phyloP scores from a whole-genome alignment of 2,113 vertebrate species.

The Pyxicephalus adspersus region DNA sequence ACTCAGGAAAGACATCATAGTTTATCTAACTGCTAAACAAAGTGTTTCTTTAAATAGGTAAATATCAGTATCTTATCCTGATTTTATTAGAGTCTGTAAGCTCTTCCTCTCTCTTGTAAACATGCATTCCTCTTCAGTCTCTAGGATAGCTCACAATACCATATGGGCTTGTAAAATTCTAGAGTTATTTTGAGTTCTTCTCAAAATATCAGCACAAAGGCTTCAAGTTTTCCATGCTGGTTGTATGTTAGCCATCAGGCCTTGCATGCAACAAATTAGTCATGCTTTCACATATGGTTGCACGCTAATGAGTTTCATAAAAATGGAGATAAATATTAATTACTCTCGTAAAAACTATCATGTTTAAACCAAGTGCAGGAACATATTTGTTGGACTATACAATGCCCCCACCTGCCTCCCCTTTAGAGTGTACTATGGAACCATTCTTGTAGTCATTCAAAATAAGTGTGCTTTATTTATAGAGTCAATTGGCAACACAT shows the following conservation, averaged over 20 bases:
- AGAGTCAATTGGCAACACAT: conserved; percentile 23
- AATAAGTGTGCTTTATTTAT: conserved; percentile 43
- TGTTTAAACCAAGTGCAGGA: conserved; percentile 31
- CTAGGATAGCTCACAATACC: not conserved
- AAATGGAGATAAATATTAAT: conserved; percentile 49
- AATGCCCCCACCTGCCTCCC: not conserved
- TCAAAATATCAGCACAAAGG: conserved; percentile 20
- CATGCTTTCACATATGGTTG: conserved; percentile 34
- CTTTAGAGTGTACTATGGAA: not conserved
- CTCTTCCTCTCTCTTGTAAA: not conserved
- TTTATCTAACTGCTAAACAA: no score
- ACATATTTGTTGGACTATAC: conserved; percentile 26
- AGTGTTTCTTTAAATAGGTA: not conserved
- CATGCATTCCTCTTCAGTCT: not conserved
- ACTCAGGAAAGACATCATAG: no score
- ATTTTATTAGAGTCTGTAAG: not conserved
- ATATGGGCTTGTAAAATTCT: conserved; percentile 12
- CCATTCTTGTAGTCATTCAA: not conserved
- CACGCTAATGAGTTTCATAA: conserved; percentile 39
- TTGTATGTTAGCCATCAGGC: conserved; percentile 25
- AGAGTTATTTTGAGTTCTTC: conserved; percentile 11
- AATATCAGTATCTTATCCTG: conserved; percentile 16
- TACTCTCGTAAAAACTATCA: conserved; percentile 39
- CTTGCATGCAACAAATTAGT: conserved; percentile 29
- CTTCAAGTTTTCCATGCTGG: conserved; percentile 23